A percentile compares a stretch with the other conserved stretches of the same genome.
These are phyloP conservation scores for Cynoglossus semilaevis DNA, from an alignment of 2,113 vertebrate genomes.

Conservation along the genomic window DNA sequence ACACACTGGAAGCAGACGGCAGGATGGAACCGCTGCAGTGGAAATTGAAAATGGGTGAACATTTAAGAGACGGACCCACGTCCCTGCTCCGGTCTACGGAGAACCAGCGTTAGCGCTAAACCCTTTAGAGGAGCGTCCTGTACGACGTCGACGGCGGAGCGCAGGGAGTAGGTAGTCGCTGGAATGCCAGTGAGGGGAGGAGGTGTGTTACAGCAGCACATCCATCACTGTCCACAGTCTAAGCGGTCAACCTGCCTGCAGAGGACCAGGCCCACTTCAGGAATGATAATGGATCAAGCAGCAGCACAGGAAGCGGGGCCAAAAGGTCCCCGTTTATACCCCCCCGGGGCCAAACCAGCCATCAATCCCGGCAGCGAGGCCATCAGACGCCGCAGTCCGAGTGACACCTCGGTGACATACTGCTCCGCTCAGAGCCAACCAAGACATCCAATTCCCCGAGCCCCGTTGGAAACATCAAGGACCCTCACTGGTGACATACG, in stretches of 20 bases:
- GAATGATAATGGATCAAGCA: conserved; percentile 61
- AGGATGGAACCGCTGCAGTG: not conserved
- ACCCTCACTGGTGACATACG: conserved; percentile 51
- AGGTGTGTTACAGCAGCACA: conserved; percentile 53
- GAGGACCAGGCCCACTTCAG: conserved; percentile 39
- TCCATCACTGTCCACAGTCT: conserved; percentile 65
- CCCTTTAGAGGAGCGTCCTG: conserved; percentile 25
- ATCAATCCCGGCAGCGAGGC: conserved; percentile 69
- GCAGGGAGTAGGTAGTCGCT: conserved; percentile 29
- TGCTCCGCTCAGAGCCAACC: conserved; percentile 39
- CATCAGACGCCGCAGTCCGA: conserved; percentile 42
- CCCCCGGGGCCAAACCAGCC: conserved; percentile 58
- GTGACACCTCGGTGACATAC: conserved; percentile 63
- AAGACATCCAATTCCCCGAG: conserved; percentile 40
- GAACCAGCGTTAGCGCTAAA: conserved; percentile 3
- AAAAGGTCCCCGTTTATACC: conserved; percentile 66
- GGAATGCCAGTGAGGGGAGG: conserved; percentile 21
- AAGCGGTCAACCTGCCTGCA: conserved; percentile 38
- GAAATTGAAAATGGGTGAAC: not conserved
- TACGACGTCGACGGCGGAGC: conserved; percentile 19
- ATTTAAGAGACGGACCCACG: not conserved
- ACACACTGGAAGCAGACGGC: not conserved
- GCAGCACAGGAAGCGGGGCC: conserved; percentile 37
- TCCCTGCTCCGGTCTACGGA: conserved; percentile 7
- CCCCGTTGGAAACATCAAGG: conserved; percentile 54